Base-by-base conservation (phyloP, 2,113 vertebrate species). In the Gnathonemus longibarbis region DNA sequence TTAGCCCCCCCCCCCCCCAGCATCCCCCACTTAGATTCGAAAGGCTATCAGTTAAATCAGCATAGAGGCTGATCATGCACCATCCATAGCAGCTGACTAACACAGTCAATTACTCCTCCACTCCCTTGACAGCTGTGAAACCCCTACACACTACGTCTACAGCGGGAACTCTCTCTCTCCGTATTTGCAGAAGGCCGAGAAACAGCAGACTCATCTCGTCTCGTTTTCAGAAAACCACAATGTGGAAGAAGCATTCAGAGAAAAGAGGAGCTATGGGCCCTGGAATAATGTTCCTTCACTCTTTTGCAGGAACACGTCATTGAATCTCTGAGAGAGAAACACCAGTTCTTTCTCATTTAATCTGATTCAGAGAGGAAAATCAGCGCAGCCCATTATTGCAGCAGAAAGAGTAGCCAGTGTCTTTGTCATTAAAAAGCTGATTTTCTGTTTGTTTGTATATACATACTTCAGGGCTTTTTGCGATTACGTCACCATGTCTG, bases 301-400 rank as follows among this genome's bases (percentile, higher is more conserved):
- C 84, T n/a, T 46, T 83, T 85, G 80, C 24, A 52, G 77, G 35
- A 85, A 89, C 89, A 62, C 50, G 5, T 56, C 85, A 87, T 87
- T 56, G 53, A 87, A 19, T 24, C 89, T 92, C 93, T 92, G 88
- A 90, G 88, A 89, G 35, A 80, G 35, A 88, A 91, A 89, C 89
- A 91, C 17, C 77, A 46, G 27, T 90, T 89, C 90, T 91, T 86
- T 93, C 80, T 85, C 19, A 83, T 88, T 90, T 50, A 90, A 84
- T 89, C 90, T 91, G 1, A 90, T 93, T 92, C 74, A 52, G 50
- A 1, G n/a, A 88, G 84, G 91, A 91, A 87, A 91, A 88, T 90
- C 90, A 39, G 87, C 3, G 31, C 48, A 9, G 13, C 48, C 48
- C 50, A 56, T 84, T 89, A 84, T 53, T 84, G 50, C 31, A 46